Percentiles rank a stretch among this genome's conserved stretches.
Conservation (phyloP, 2,888 invertebrate genomes). For the Zeuzera pyrina region DNA sequence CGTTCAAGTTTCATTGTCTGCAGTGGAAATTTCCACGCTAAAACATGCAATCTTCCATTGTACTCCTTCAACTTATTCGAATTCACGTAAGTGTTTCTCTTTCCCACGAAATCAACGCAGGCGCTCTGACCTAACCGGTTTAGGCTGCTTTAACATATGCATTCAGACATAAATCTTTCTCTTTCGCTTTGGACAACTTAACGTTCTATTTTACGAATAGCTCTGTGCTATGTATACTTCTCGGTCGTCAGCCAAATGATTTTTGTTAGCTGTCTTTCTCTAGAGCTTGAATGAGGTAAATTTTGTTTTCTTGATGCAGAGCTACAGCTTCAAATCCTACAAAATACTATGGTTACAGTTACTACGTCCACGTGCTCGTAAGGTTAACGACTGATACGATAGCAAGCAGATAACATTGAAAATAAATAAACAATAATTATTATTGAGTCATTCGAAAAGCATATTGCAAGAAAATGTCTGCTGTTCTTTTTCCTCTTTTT, state of each 20-base stretch:
- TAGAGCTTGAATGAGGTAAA: conserved; percentile 69
- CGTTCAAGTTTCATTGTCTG: conserved; percentile 69
- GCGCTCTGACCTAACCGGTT: conserved; percentile 60
- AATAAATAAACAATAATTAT: conserved; percentile 62
- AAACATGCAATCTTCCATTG: conserved; percentile 62
- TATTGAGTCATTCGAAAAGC: not conserved
- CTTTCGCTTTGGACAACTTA: conserved; percentile 44
- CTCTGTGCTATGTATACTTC: conserved; percentile 72
- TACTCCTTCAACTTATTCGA: conserved; percentile 34
- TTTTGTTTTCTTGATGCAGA: conserved; percentile 64
- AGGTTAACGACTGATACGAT: conserved; percentile 68
- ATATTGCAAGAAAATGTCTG: too few species aligned
- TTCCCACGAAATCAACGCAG: conserved; percentile 55
- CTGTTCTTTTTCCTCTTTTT: too few species aligned
- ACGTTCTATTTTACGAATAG: conserved; percentile 72
- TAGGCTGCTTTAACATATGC: conserved; percentile 37
- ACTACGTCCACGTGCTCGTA: conserved; percentile 61
- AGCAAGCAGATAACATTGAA: conserved; percentile 57
- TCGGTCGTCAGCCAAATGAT: conserved; percentile 69
- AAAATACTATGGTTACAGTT: conserved; percentile 56
- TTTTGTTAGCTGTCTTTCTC: conserved; percentile 72
- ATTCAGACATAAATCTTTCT: conserved; percentile 36
- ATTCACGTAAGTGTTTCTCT: conserved; percentile 37
- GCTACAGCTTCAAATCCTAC: conserved; percentile 71
- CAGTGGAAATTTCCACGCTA: conserved; percentile 70